Conservation (phyloP, 2,113 vertebrate species). For the Sceloporus undulatus region DNA sequence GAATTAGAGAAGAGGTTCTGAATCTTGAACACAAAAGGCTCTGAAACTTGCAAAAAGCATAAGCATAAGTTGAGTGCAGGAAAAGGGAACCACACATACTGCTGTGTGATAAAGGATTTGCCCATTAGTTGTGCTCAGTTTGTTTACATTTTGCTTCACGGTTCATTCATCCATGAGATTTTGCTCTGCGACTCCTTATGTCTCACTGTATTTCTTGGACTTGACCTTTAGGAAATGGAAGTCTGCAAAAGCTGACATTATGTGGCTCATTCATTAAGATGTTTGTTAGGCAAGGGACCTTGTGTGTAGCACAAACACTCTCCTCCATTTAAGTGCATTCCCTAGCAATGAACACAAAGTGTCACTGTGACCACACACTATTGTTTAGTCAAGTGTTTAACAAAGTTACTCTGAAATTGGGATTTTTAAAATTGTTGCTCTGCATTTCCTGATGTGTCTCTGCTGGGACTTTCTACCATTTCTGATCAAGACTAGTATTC, state of each 20-base stretch:
- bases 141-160: background rate
- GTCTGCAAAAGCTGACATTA: slow-evolving; percentile 26
- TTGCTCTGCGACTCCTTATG: background rate
- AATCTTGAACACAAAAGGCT: background rate
- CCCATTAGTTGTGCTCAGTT: background rate
- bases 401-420: slow-evolving; percentile 66
- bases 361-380: slow-evolving; percentile 85
- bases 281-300: slow-evolving; percentile 50
- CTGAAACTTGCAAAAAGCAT: background rate
- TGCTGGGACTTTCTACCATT: slow-evolving; percentile 59
- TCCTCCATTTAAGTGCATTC: slow-evolving; percentile 77
- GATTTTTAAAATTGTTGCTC: slow-evolving; percentile 51
- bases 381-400: slow-evolving; percentile 64
- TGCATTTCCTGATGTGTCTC: slow-evolving; percentile 45
- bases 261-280: slow-evolving; percentile 51
- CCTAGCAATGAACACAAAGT: slow-evolving; percentile 84
- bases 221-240: slow-evolving; percentile 42
- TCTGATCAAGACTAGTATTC: slow-evolving; percentile 51
- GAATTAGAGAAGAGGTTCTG: background rate
- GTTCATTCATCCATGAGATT: background rate
- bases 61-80: background rate
- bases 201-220: background rate
- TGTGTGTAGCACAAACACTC: slow-evolving; percentile 44
- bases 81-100: background rate
- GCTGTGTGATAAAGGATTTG: background rate